These are phyloP conservation scores for Drusus annulatus DNA, from an alignment of 1,140 invertebrate genomes.

Conservation along the genomic window DNA sequence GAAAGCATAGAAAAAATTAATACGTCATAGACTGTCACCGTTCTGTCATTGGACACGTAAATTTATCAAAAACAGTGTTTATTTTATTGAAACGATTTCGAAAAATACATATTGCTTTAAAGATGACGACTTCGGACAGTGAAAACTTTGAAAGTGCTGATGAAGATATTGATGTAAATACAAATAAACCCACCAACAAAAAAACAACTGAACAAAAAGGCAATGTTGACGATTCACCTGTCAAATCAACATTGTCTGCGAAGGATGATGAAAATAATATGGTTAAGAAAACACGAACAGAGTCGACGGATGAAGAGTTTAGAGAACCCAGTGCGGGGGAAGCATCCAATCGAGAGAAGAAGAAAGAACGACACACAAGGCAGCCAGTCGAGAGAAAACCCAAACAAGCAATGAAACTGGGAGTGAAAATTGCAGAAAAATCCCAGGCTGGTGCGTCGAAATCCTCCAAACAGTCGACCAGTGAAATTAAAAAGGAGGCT, in stretches of 20 bases:
- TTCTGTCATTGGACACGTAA: slow-evolving; percentile 38
- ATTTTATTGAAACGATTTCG: slow-evolving; percentile 16
- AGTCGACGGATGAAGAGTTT: slow-evolving; percentile 6
- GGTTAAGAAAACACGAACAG: slow-evolving; percentile 9
- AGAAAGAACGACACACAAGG: slow-evolving; percentile 36
- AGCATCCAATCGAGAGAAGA: slow-evolving; percentile 19
- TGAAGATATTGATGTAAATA: slow-evolving; percentile 67
- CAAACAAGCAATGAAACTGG: slow-evolving; percentile 42
- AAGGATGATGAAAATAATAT: slow-evolving; percentile 11
- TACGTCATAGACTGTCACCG: slow-evolving; percentile 20
- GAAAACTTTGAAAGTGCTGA: slow-evolving; percentile 81
- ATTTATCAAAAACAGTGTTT: slow-evolving; percentile 9
- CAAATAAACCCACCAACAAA: slow-evolving; percentile 56
- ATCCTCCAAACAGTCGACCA: not conserved
- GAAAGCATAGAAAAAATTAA: slow-evolving; percentile 13
- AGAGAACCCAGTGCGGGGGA: not conserved
- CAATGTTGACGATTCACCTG: slow-evolving; percentile 30
- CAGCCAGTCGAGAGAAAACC: slow-evolving; percentile 38
- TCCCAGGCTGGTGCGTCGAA: slow-evolving; percentile 5
- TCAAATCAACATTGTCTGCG: slow-evolving; percentile 20
- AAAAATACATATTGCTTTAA: slow-evolving; percentile 48
- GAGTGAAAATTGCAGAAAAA: slow-evolving; percentile 42
- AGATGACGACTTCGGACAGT: slow-evolving; percentile 81
- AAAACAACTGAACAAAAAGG: not conserved
- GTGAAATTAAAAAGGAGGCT: not conserved